A percentile compares a stretch with the other conserved stretches of the same genome.
phyloP scores from a whole-genome alignment of 2,797 vertebrate species.

The Chrosomus eos region DNA sequence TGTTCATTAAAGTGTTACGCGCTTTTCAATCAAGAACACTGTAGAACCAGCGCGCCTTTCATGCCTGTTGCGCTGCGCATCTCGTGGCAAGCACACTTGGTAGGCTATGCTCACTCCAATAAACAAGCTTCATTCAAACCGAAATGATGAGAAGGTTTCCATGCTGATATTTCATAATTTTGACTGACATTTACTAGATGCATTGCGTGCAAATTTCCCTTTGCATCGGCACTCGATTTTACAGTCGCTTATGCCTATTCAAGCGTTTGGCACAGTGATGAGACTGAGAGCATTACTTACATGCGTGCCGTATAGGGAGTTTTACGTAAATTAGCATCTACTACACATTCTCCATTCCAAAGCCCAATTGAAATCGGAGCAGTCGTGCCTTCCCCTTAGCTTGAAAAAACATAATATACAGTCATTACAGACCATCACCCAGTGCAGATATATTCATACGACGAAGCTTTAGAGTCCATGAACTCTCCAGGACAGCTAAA shows the following conservation, averaged over 20 bases:
- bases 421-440: not conserved
- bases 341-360: not conserved
- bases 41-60: not conserved
- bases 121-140: not conserved
- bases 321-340: not conserved
- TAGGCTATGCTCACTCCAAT: slow-evolving; percentile 8
- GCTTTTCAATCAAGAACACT: not conserved
- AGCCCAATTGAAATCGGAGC: not conserved
- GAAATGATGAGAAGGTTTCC: not conserved
- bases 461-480: not conserved
- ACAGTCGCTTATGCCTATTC: not conserved
- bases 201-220: not conserved
- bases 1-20: not conserved
- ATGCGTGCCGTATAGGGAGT: not conserved
- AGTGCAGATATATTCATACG: not conserved
- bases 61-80: slow-evolving; percentile 43
- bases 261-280: not conserved
- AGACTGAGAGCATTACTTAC: not conserved
- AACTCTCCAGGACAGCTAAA: slow-evolving; percentile 15
- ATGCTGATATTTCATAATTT: not conserved
- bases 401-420: not conserved
- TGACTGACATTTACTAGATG: not conserved
- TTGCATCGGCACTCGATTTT: not conserved
- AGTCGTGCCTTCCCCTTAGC: not conserved
- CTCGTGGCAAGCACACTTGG: not conserved